Evolutionary conservation across 2,888 invertebrate genomes (phyloP).

Genomic region (Meteorus colon): DNA sequence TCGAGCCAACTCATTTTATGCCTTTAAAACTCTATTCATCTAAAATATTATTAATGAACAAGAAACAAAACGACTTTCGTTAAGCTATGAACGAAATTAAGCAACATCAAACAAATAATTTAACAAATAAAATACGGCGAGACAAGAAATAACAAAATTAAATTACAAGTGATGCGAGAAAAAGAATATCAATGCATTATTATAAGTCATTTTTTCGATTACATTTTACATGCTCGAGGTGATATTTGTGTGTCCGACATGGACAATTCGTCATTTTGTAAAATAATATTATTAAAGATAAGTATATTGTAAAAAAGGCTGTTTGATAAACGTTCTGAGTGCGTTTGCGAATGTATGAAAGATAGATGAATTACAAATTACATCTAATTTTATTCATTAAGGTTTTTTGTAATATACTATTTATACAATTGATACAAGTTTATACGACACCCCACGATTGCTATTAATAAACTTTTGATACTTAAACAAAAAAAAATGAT

Average conservation of each 20-base stretch:
- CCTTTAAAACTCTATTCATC: neutral
- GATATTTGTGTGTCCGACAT: neutral
- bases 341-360: neutral
- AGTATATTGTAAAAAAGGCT: neutral
- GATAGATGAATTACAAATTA: neutral
- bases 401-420: slow-evolving; percentile 24
- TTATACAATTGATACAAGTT: slow-evolving; percentile 42
- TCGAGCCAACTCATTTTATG: neutral
- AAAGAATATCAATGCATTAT: slow-evolving; percentile 3
- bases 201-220: neutral
- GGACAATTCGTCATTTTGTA: neutral
- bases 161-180: neutral
- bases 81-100: neutral
- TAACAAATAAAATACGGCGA: neutral
- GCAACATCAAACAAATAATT: neutral
- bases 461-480: slow-evolving; percentile 54
- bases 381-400: neutral
- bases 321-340: neutral
- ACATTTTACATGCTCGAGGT: neutral
- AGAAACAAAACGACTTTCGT: neutral
- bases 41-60: no score
- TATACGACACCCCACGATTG: slow-evolving; percentile 37
- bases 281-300: neutral
- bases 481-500: slow-evolving; percentile 38
- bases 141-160: neutral